Conservation (phyloP, 2,888 invertebrate species). For the Petrophora chlorosata region DNA sequence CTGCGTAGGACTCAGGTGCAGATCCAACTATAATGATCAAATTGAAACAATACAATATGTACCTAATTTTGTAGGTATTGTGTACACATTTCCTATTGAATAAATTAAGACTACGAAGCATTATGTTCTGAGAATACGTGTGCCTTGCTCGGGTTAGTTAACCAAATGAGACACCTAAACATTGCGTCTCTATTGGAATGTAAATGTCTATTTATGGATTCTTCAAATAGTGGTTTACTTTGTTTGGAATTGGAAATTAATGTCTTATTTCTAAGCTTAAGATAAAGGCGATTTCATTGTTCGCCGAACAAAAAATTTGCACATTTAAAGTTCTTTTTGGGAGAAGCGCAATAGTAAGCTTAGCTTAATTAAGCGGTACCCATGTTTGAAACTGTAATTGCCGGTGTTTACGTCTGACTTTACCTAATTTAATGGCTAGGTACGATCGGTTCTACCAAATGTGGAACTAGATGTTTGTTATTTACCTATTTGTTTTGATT, state of each 20-base stretch:
- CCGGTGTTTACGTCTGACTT: constrained; percentile 31
- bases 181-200: constrained; percentile 63
- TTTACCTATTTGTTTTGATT: no score
- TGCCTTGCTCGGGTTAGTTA: constrained; percentile 10
- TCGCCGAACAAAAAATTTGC: constrained; percentile 22
- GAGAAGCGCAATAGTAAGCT: constrained; percentile 16
- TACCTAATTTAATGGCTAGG: no score
- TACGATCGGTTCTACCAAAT: no score
- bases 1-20: constrained; percentile 66
- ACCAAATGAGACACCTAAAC: constrained; percentile 45
- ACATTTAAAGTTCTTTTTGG: constrained; percentile 24
- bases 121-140: constrained; percentile 24
- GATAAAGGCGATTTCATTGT: constrained; percentile 45
- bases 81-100: constrained; percentile 7
- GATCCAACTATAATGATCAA: constrained; percentile 62
- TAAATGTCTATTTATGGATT: constrained; percentile 70
- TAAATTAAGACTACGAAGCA: constrained; percentile 10
- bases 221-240: constrained; percentile 64
- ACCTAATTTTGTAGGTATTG: no score
- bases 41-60: constrained; percentile 56
- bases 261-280: constrained; percentile 64
- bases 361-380: constrained; percentile 8
- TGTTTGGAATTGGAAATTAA: constrained; percentile 74
- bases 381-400: constrained; percentile 10
- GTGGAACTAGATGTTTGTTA: no score